Evolutionary conservation across 2,113 vertebrate species (phyloP), one percentile per base, ranked within the genome.

Genomic region (Rhabdornis inornatus): DNA sequence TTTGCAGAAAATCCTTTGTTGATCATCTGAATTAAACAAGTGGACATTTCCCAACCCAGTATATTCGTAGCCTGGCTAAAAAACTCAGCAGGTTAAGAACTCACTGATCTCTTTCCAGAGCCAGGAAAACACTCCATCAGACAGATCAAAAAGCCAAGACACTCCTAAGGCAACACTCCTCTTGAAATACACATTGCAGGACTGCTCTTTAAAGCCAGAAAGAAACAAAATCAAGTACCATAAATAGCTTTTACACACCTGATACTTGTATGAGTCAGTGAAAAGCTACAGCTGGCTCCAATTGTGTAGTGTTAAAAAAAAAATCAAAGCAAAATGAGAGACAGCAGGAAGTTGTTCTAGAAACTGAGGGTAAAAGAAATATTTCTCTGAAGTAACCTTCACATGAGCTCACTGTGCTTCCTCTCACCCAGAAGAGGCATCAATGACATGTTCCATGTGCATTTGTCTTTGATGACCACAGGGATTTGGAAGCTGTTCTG

Each of bases 171-270:
- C n/a, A 61, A 3, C 0, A 2, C 4, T 37, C 5, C 11, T 10
- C 15, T 10, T 1, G 1, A 7, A 30, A 0, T 4, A 1, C 3
- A 23, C 21, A 2, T 3, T 4, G 3, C 1, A 69, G 2, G 2
- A 42, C 0, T 6, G 9, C 8, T 24, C 25, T 15, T 37, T 16
- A 33, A 9, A 53, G 4, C 7, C 4, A 3, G 4, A 33, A 47
- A 40, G 6, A 13, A 27, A 20, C 3, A 7, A 8, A 28, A 53
- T 4, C 28, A 44, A 72, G 37, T 22, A 2, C 20, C 69, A 33
- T 11, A 84, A 55, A 76, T 3, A 64, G 6, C 19, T 71, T 75
- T 72, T 63, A 22, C 37, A 83, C 35, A 68, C 66, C 50, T 77
- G 44, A 28, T 20, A 13, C 57, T 53, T n/a, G 20, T 61, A 40